Base-by-base conservation (phyloP, 1,140 invertebrate species). In the Wiebesia pumilae region DNA sequence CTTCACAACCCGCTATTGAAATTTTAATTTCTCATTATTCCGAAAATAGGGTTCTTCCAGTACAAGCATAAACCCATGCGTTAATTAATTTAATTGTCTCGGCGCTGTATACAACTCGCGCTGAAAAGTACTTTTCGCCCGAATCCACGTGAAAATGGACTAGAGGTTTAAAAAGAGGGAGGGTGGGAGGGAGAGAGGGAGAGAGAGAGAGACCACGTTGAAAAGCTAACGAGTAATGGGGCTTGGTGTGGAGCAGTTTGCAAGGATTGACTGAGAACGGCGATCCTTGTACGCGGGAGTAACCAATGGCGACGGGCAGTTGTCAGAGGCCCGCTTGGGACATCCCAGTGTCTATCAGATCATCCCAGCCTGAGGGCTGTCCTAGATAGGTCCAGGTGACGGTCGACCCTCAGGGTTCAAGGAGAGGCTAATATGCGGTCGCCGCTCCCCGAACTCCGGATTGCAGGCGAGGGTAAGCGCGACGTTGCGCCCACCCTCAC, bases 371-470 rank as follows among this genome's bases (percentile, higher is more conserved):
- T 12, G 67, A 33, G 30, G 67, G 33, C 40, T 30, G 54, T 58
- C 14, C 58, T 3, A 81, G 79, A 30, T 81, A 43, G 35, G 38
- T 0, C 21, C 65, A 10, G 58, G 54, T n/a, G 7, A 24, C 62
- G 43, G 40, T 7, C 75, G 3, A 27, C 10, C 43, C 10, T 0
- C 30, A 1, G 19, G 3, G 12, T 9, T n/a, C 12, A 12, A 35
- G 65, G 51, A 54, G 51, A 54, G 38, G 54, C 80, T 84, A 62
- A 51, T 67, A 88, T 84, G 83, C 82, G 78, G 67, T 73, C 83
- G 51, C 69, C 85, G 73, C 40, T 77, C n/a, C 54, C 38, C 51
- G 83, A 77, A 73, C 75, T 83, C 71, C 58, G 43, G 35, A 79
- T 24, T 27, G 77, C 75, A 73, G 81, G 33, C 79, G 54, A 40